Evolutionary conservation across 2,888 invertebrate genomes (phyloP), one percentile per base, ranked within the genome.

Genomic region (Cerceris ruficornis): DNA sequence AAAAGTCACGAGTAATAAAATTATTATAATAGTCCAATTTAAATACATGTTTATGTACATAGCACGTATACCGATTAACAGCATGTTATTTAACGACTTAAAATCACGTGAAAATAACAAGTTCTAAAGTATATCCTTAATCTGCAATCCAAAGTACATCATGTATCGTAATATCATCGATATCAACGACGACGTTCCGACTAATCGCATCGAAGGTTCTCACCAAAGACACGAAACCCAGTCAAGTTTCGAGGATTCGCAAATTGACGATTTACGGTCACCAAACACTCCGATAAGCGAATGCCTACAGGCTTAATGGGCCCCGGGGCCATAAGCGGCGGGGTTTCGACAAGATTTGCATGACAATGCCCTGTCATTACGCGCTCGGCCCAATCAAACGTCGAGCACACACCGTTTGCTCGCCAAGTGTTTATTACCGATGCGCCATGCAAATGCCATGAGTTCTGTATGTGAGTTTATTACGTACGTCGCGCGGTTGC

Each of bases 321-420:
- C 78, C 82, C 84, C 75, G 77, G 82, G 83, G 85, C 86, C 85
- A 84, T 88, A 86, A 86, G 87, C 87, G 85, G 62, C 77, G 75
- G 80, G 76, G 80, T 75, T 80, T 70, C 78, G 75, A 64, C 80
- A 89, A 90, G 89, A 92, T 92, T 91, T 91, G 91, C 91, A 91
- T 91, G 89, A 92, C 91, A 91, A 91, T 91, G 88, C 88, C 83
- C 80, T 86, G 87, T 91, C 90, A 90, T 91, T 91, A 92, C 86
- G 77, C 86, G 85, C 82, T 85, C 84, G 87, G 88, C 87, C 91
- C 91, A 91, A 92, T 92, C 90, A 91, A 91, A 91, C 86, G 86
- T 87, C 86, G 87, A 80, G 88, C 88, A 88, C 86, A 89, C 87
- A 85, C 87, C 89, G 90, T 90, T 90, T 89, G 89, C 88, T 84